These are phyloP conservation scores for Australoheros scitulus DNA, from an alignment of 2,113 vertebrate genomes.

Conservation along the genomic window DNA sequence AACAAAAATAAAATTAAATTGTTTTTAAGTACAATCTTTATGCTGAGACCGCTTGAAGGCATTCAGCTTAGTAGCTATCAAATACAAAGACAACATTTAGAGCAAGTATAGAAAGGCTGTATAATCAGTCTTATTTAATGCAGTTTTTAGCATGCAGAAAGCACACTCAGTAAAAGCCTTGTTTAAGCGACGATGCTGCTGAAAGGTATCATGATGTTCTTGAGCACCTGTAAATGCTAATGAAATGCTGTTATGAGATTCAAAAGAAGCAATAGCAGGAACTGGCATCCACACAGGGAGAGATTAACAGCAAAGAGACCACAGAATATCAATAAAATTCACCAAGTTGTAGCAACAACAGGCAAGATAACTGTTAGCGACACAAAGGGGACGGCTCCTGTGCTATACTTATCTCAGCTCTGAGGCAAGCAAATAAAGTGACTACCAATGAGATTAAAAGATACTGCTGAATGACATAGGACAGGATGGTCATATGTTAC, in stretches of 20 bases:
- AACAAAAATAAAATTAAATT: neutral
- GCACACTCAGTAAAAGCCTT: neutral
- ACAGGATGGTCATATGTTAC: neutral
- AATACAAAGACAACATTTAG: neutral
- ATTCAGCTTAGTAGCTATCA: neutral
- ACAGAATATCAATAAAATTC: neutral
- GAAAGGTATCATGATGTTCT: neutral
- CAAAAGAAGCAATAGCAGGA: neutral
- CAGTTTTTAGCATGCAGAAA: neutral
- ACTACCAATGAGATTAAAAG: neutral
- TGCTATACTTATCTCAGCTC: neutral
- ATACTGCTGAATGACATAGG: neutral
- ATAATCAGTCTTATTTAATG: neutral
- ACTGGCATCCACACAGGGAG: rapidly evolving
- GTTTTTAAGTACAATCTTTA: neutral
- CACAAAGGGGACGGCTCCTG: rapidly evolving
- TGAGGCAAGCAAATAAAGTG: neutral
- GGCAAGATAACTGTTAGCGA: neutral
- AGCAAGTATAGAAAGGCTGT: neutral
- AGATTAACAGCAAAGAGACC: neutral
- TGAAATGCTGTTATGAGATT: neutral
- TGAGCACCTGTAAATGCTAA: neutral
- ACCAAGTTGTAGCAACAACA: neutral
- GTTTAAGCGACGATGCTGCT: no score
- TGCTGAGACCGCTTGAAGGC: neutral